Percentiles rank a stretch among this genome's conserved stretches.
Conservation (phyloP, 2,113 vertebrate genomes). For the Campylomormyrus tamandua region DNA sequence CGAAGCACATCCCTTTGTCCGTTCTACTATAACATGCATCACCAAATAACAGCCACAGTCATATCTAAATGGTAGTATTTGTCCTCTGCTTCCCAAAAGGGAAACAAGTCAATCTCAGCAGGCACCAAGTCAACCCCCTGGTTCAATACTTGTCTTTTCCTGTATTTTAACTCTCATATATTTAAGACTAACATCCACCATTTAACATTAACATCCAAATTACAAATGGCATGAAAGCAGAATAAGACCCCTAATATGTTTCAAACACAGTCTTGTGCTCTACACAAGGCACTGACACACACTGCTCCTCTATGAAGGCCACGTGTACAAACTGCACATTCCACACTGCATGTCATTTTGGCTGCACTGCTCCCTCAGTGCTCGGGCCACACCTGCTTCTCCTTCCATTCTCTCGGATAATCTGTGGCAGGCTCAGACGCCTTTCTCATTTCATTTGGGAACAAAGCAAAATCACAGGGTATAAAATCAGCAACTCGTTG, state of each 20-base stretch:
- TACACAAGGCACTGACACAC: neutral
- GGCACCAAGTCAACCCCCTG: neutral
- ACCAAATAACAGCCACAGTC: neutral
- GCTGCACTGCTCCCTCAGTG: neutral
- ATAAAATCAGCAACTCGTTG: constrained; percentile 8
- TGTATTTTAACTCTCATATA: neutral
- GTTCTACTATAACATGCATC: neutral
- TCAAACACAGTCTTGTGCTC: neutral
- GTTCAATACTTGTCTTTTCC: neutral
- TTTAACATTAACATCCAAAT: neutral
- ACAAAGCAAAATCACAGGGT: neutral
- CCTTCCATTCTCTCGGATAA: neutral
- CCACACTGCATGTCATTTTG: neutral
- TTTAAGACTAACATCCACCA: neutral
- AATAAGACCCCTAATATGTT: neutral
- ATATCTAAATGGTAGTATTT: neutral
- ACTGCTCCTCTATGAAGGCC: neutral
- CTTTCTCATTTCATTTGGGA: neutral
- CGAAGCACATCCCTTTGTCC: neutral
- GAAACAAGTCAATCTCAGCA: neutral
- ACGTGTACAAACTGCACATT: neutral
- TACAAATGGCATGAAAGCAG: neutral
- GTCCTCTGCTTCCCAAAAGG: neutral
- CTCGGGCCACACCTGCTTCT: neutral
- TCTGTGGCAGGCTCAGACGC: neutral